Conservation (phyloP, 2,888 invertebrate species). For the Elysia crispata region DNA sequence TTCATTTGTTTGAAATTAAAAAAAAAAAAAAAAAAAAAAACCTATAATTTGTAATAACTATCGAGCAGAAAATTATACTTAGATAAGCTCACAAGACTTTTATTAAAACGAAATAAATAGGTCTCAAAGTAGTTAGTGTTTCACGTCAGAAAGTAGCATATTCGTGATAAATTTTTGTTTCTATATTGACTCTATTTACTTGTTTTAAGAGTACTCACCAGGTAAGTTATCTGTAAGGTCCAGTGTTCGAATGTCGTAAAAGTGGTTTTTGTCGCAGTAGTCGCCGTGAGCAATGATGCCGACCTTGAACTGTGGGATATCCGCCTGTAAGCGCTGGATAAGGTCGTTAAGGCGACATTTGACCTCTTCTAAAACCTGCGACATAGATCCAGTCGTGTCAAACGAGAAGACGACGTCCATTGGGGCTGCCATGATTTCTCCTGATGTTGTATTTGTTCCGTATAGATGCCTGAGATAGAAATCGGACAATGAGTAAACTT, state of each 20-base stretch:
- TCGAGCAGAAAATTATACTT: too few relatives aligned
- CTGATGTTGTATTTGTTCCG: too few relatives aligned
- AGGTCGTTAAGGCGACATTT: slow-evolving; percentile 66
- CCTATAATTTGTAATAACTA: too few relatives aligned
- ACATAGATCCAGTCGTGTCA: slow-evolving; percentile 52
- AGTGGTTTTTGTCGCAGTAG: slow-evolving; percentile 69
- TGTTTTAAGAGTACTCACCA: background rate
- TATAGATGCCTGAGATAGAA: too few relatives aligned
- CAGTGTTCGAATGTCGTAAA: slow-evolving; percentile 69
- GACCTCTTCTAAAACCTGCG: slow-evolving; percentile 62
- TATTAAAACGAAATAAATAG: background rate
- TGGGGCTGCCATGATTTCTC: slow-evolving; percentile 28
- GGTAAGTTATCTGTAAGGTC: slow-evolving; percentile 66
- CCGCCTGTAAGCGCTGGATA: slow-evolving; percentile 70
- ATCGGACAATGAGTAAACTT: too few relatives aligned
- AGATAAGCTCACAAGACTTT: too few relatives aligned
- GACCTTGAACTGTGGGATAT: slow-evolving; percentile 71
- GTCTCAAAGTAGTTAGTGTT: background rate
- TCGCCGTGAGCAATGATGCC: slow-evolving; percentile 75
- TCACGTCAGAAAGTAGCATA: too few relatives aligned
- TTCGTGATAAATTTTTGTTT: too few relatives aligned
- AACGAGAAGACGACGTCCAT: slow-evolving; percentile 51
- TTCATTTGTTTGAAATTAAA: background rate
- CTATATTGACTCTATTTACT: too few relatives aligned
- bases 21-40: too few relatives aligned